phyloP scores from a whole-genome alignment of 2,113 vertebrate species.

The Orthochromis indermauri region DNA sequence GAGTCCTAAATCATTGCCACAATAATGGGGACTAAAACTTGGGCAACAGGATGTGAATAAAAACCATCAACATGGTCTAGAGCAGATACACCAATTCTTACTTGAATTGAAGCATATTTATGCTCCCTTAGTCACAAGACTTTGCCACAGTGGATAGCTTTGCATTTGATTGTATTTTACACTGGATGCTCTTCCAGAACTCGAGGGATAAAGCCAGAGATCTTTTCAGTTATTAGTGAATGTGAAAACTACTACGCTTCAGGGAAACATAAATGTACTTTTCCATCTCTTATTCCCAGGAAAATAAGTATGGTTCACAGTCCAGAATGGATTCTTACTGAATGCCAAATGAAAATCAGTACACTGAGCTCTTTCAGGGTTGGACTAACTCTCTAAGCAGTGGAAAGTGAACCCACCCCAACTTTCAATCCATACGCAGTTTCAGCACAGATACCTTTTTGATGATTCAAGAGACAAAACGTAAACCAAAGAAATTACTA shows the following conservation, averaged over 20 bases:
- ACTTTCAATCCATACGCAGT: background rate
- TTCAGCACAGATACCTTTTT: background rate
- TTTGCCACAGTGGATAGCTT: background rate
- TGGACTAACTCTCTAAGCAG: background rate
- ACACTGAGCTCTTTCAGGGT: background rate
- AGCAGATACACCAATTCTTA: background rate
- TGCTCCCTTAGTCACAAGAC: background rate
- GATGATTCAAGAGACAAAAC: background rate
- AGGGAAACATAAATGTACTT: background rate
- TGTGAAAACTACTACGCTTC: background rate
- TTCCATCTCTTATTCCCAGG: background rate
- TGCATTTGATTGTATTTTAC: background rate
- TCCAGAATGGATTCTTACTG: background rate
- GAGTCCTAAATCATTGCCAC: background rate
- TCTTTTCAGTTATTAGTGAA: background rate
- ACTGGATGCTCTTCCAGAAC: background rate
- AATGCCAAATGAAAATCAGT: background rate
- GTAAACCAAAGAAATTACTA: background rate
- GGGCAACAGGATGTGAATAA: background rate
- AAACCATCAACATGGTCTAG: background rate
- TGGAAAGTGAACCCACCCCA: background rate
- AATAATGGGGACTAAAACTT: background rate
- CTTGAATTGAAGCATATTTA: background rate
- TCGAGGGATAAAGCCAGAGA: background rate
- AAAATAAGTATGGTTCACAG: background rate